Evolutionary conservation across 2,113 vertebrate genomes (phyloP).

Genomic region (Prochilodus magdalenae): DNA sequence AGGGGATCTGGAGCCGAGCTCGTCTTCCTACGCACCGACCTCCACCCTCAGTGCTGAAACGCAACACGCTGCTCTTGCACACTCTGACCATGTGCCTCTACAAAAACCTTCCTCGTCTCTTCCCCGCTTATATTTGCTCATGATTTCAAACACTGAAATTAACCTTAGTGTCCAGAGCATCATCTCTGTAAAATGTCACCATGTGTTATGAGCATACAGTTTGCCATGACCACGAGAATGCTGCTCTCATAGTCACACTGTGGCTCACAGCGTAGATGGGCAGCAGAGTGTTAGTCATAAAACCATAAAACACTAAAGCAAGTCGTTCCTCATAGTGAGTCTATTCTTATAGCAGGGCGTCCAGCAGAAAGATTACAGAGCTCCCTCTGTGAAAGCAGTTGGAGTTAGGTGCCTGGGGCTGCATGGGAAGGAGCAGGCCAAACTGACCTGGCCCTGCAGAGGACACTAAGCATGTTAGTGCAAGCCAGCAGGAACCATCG

Average conservation of each 20-base stretch:
- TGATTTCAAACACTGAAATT: constrained; percentile 13
- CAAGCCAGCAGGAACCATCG: background rate
- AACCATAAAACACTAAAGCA: constrained; percentile 3
- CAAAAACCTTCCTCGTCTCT: constrained; percentile 31
- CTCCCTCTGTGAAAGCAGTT: background rate
- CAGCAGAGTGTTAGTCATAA: constrained; percentile 18
- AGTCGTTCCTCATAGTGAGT: constrained; percentile 8
- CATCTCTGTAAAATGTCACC: background rate
- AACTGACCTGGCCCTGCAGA: background rate
- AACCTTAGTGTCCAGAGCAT: background rate
- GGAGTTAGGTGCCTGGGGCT: background rate
- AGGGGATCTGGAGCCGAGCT: constrained; percentile 50
- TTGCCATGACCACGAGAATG: background rate
- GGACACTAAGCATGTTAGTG: background rate
- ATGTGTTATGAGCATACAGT: background rate
- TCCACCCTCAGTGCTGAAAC: constrained; percentile 57
- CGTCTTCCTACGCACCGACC: constrained; percentile 74
- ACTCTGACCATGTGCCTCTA: constrained; percentile 41
- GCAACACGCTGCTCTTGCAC: constrained; percentile 53
- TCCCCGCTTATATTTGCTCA: constrained; percentile 9
- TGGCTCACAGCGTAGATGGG: background rate
- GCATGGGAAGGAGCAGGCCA: constrained; percentile 1
- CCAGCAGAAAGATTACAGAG: constrained; percentile 20
- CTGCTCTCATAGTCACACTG: constrained; percentile 14
- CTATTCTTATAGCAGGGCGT: constrained; percentile 16